Base-by-base conservation (phyloP, 2,888 invertebrate species). In the Pterobdella sp. region DNA sequence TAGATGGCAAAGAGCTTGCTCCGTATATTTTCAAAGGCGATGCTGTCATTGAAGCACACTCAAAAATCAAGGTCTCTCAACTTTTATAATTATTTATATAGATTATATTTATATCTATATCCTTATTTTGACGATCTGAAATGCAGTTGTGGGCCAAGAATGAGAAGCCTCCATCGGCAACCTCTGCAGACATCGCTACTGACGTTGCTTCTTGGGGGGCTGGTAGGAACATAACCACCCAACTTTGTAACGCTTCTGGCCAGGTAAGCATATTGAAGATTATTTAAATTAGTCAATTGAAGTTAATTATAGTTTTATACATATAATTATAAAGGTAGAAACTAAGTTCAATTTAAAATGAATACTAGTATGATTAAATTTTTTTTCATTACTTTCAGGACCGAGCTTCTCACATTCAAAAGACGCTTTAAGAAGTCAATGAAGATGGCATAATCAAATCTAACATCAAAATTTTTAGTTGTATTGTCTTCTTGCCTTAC, bases 191-290 rank as follows among this genome's bases (percentile, higher is more conserved):
- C 70, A 72, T 77, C 36, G 77, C 74, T 60, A 68, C 74, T n/a
- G 72, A 74, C 64, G 52, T 69, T n/a, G 0, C 60, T 22, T 68
- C 71, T 66, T 78, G 84, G 85, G 86, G 86, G 69, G 81, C 82
- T 73, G 86, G 86, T 26, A 81, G 83, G 64, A 82, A 84, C 78
- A 84, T 86, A 49, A 82, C 82, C 69, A 86, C 86, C 67, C 78
- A 80, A 29, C 81, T 86, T 73, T 74, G 82, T 77, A 86, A 85
- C 80, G 83, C 83, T 74, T 83, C 84, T 65, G 83, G 82, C 71
- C 86, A 86, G 80, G 84, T 83, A 18, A 22, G 72, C 42, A n/a
- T 4, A 4, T 56, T 18, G 42, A 14, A 42, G 49, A 22, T 22
- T 7, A 42, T 42, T 42, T 7, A 42, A 22, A 42, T 14, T 22